Percentiles rank a stretch among this genome's conserved stretches.
These are phyloP conservation scores for Chrysolina oricalcia DNA, from an alignment of 2,888 invertebrate genomes.

Conservation along the genomic window DNA sequence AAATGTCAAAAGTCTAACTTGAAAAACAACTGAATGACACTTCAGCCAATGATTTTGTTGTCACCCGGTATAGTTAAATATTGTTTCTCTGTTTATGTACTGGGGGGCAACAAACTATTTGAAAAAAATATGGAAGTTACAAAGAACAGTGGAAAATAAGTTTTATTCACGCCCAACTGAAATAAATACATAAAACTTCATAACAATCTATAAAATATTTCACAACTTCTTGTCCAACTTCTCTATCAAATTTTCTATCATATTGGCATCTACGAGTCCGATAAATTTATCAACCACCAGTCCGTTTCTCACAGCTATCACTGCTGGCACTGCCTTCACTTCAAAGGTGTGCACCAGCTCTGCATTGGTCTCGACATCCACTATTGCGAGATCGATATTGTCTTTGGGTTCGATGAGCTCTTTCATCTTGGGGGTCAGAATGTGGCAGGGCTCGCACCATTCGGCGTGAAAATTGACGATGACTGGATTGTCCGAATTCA, in stretches of 20 bases:
- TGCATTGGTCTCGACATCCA: constrained; percentile 87
- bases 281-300: constrained; percentile 91
- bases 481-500: constrained; percentile 89
- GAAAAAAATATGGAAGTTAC: no score
- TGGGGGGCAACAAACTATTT: no score
- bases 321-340: constrained; percentile 89
- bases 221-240: constrained; percentile 71
- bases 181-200: constrained; percentile 27
- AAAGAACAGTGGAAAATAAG: not conserved
- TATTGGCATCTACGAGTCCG: constrained; percentile 86
- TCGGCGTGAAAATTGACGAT: constrained; percentile 94
- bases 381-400: constrained; percentile 85
- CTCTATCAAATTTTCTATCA: constrained; percentile 85
- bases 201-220: constrained; percentile 20
- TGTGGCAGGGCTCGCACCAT: constrained; percentile 93
- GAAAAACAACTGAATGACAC: no score
- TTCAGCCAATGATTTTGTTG: no score
- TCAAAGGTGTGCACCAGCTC: constrained; percentile 87
- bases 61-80: no score
- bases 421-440: constrained; percentile 87
- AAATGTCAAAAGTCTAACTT: no score
- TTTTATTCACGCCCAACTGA: constrained; percentile 7
- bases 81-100: no score
- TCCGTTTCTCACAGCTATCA: constrained; percentile 87
- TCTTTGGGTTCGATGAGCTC: constrained; percentile 83